phyloP scores from a whole-genome alignment of 2,113 vertebrate species.

The Macaca fascicularis region DNA sequence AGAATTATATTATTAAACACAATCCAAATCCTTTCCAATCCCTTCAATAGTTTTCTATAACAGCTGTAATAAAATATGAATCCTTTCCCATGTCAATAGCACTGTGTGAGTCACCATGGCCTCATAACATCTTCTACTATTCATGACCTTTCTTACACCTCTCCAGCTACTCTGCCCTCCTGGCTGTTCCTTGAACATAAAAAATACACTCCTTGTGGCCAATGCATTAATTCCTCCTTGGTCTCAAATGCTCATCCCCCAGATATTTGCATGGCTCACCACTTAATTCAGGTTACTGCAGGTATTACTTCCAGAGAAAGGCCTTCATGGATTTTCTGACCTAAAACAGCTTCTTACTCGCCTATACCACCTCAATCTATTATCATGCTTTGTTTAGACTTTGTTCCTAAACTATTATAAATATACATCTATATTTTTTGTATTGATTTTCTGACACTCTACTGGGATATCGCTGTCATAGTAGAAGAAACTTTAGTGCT shows the following conservation, averaged over 20 bases:
- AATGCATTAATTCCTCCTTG: neutral
- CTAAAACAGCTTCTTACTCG: neutral
- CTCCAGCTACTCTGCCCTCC: neutral
- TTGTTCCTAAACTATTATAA: neutral
- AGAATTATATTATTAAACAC: neutral
- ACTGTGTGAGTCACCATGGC: accelerated
- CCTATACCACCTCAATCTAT: accelerated
- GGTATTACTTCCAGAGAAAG: neutral
- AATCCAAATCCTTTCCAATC: neutral
- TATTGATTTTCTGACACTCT: neutral
- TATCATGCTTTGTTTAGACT: neutral
- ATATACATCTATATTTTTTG: neutral
- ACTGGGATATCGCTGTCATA: neutral
- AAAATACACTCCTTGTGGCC: neutral
- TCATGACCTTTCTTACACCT: neutral
- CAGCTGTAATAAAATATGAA: neutral
- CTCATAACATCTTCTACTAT: too few relatives aligned
- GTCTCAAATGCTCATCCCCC: neutral
- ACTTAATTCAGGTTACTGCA: neutral
- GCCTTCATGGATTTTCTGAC: neutral
- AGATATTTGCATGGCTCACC: neutral
- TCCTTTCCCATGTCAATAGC: neutral
- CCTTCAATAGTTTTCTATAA: neutral
- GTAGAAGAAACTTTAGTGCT: neutral
- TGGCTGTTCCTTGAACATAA: neutral